phyloP scores from a whole-genome alignment of 2,888 invertebrate species.

The Polia nebulosa region DNA sequence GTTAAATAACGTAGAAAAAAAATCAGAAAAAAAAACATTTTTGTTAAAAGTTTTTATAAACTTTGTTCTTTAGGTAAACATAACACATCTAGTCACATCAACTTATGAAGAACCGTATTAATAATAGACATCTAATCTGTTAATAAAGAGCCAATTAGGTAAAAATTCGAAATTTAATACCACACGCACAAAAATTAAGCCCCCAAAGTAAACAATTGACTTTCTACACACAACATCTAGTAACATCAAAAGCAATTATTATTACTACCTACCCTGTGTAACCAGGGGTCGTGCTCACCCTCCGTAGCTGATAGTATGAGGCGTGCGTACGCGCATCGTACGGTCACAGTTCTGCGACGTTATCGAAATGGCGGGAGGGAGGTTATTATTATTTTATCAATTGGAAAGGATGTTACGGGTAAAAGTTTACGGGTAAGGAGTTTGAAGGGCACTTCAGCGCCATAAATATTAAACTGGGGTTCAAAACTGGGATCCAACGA shows the following conservation, averaged over 20 bases:
- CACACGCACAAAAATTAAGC: not conserved
- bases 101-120: too few species aligned
- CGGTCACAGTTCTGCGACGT: conserved; percentile 57
- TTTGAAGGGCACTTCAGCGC: not conserved
- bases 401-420: conserved; percentile 2
- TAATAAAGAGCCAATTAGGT: too few species aligned
- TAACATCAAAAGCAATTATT: conserved; percentile 58
- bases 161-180: conserved; percentile 5
- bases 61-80: too few species aligned
- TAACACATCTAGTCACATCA: too few species aligned
- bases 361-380: conserved; percentile 35
- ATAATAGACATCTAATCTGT: too few species aligned
- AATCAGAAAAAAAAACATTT: too few species aligned
- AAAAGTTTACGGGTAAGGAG: not conserved
- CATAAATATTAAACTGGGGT: too few species aligned
- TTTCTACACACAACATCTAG: conserved; percentile 21
- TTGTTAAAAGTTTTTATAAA: too few species aligned
- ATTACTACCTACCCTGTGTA: conserved; percentile 39
- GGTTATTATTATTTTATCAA: conserved; percentile 46
- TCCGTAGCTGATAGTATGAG: conserved; percentile 66
- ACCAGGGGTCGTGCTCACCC: conserved; percentile 74
- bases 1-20: too few species aligned
- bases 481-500: too few species aligned
- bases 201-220: conserved; percentile 19
- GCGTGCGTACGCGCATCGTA: conserved; percentile 70